Evolutionary conservation across 2,113 vertebrate species (phyloP), one percentile per base, ranked within the genome.

Genomic region (Nibea albiflora): DNA sequence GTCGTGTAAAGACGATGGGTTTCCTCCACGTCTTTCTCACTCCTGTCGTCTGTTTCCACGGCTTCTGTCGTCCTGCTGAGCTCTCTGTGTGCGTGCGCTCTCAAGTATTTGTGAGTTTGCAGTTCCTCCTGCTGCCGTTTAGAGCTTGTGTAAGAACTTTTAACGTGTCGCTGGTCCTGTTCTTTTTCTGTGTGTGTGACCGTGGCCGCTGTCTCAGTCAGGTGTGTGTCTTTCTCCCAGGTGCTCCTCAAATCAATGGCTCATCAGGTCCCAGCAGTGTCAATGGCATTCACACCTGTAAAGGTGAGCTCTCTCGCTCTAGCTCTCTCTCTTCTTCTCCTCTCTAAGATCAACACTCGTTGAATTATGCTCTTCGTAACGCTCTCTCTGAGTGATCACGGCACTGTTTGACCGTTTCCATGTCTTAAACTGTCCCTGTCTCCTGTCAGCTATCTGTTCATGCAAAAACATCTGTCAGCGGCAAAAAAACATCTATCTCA

Each of bases 221-320:
- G 68, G 61, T 90, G 86, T 90, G 58, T 91, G 84, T 92, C 66
- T 93, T 47, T 88, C 81, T 89, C 88, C 69, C 93, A 96, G 95
- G 93, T 91, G 90, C 90, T 68, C 91, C 92, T 83, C 94, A 95
- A 75, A 88, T 95, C 89, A 94, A 94, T 86, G 95, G 94, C 78
- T 93, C 94, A 28, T 49, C 92, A 71, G 94, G 86, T 85, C 93
- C 94, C 90, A 96, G 97, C 95, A 99, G 97, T 89, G 92, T 99
- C 92, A 99, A 99, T 75, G 98, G 98, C 92, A 98, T 97, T 95
- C 98, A 99, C 95, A 99, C 97, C n/a, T 99, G 97, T 92, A 99
- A 98, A 99, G 98, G 98, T 99, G 96, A 99, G 97, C 42, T 46
- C 69, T 22, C 31, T 22, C 39, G 61, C 31, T 58, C 44, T 46